phyloP scores from a whole-genome alignment of 2,113 vertebrate species.

The Elephantulus edwardii region DNA sequence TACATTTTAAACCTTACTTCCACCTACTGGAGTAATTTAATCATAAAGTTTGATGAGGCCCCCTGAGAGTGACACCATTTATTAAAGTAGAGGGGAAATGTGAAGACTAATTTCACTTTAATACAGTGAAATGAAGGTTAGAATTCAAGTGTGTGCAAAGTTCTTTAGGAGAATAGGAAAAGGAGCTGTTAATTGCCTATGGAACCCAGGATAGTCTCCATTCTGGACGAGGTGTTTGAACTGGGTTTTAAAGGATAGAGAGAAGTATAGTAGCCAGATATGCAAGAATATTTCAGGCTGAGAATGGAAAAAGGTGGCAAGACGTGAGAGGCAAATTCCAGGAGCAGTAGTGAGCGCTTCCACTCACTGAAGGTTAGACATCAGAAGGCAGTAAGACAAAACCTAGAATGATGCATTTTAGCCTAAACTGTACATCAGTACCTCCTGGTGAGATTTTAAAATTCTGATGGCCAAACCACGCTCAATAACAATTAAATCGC shows the following conservation, averaged over 20 bases:
- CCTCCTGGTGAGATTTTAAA: background rate
- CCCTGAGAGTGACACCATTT: background rate
- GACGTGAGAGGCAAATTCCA: background rate
- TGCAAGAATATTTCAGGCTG: background rate
- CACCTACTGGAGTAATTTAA: background rate
- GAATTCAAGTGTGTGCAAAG: background rate
- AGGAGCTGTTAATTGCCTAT: background rate
- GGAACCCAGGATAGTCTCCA: background rate
- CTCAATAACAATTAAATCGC: slow-evolving; percentile 7
- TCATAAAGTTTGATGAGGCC: background rate
- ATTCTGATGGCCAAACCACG: background rate
- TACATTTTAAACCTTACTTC: background rate
- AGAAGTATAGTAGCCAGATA: background rate
- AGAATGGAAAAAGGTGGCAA: background rate
- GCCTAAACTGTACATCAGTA: background rate
- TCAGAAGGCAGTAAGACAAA: background rate
- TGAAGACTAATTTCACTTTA: background rate
- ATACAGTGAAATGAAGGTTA: background rate
- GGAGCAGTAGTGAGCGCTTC: no score
- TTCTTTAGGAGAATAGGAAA: background rate
- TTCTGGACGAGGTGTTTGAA: background rate
- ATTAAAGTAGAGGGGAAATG: background rate
- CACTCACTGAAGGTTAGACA: background rate
- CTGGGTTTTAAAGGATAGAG: slow-evolving; percentile 16
- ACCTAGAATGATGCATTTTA: background rate